Evolutionary conservation across 2,797 vertebrate species (phyloP).

Genomic region (Halcyon smyrnensis): DNA sequence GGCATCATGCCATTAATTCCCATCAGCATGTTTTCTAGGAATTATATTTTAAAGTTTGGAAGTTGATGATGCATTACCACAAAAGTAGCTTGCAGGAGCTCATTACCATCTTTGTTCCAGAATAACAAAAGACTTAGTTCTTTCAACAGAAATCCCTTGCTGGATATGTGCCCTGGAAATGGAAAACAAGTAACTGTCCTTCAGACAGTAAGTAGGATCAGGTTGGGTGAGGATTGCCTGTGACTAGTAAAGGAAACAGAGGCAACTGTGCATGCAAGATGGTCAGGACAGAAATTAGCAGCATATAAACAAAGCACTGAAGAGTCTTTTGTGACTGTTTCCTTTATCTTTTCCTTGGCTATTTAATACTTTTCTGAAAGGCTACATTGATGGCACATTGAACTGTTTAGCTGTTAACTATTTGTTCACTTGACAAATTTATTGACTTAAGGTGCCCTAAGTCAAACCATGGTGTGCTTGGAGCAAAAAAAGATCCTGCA

Average conservation of each 20-base stretch:
- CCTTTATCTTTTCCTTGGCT: not conserved
- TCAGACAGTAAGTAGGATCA: not conserved
- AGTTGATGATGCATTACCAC: not conserved
- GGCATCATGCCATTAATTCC: not conserved
- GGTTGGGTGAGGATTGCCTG: not conserved
- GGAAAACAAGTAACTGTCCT: not conserved
- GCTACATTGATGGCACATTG: not conserved
- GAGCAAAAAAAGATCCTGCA: not conserved
- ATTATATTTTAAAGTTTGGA: not conserved
- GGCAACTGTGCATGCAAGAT: not conserved
- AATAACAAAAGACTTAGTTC: fast-evolving
- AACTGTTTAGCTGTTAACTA: not conserved
- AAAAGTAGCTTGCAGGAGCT: not conserved
- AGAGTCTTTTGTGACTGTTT: not conserved
- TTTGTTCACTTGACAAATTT: not conserved
- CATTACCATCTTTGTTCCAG: not conserved
- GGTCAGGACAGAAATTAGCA: not conserved
- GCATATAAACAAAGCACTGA: not conserved
- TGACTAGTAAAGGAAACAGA: not conserved
- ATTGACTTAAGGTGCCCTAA: not conserved
- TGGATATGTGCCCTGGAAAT: not conserved
- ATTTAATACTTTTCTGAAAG: not conserved
- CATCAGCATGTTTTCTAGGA: not conserved
- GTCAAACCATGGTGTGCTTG: not conserved
- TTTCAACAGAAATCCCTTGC: not conserved